Percentiles rank a stretch among this genome's conserved stretches.
These are phyloP conservation scores for Tursiops truncatus DNA, from an alignment of 2,113 vertebrate species.

Conservation along the genomic window DNA sequence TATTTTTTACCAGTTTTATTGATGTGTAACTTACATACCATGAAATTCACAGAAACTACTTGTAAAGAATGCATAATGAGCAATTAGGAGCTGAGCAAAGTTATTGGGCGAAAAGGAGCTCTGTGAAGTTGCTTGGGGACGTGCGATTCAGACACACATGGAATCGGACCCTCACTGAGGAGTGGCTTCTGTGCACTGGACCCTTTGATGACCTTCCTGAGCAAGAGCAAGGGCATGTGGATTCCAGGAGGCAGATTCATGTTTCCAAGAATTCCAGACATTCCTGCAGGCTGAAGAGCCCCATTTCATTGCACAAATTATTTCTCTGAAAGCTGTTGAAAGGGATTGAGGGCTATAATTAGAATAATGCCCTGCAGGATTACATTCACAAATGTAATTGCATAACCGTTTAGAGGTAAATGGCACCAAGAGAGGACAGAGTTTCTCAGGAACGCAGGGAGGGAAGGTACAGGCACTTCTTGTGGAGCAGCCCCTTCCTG, in stretches of 20 bases:
- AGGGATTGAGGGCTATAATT: conserved; percentile 85
- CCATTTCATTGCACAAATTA: conserved; percentile 82
- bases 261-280: conserved; percentile 48
- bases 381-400: conserved; percentile 85
- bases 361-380: conserved; percentile 85
- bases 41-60: conserved; percentile 4
- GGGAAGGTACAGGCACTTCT: neutral
- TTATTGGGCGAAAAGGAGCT: neutral
- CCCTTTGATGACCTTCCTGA: neutral
- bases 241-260: neutral
- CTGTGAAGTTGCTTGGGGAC: neutral
- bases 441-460: conserved; percentile 39
- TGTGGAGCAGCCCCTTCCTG: neutral
- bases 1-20: conserved; percentile 33
- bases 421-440: conserved; percentile 63
- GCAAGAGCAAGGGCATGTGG: neutral
- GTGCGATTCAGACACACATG: neutral
- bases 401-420: conserved; percentile 82
- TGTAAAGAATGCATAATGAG: neutral
- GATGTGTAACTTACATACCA: neutral
- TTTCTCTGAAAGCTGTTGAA: conserved; percentile 83
- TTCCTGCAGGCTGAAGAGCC: conserved; percentile 73
- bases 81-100: neutral
- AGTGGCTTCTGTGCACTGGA: neutral
- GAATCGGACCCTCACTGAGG: neutral